A percentile compares a stretch with the other conserved stretches of the same genome.
Evolutionary conservation across 2,113 vertebrate species (phyloP).

Genomic region (Opisthocomus hoazin): DNA sequence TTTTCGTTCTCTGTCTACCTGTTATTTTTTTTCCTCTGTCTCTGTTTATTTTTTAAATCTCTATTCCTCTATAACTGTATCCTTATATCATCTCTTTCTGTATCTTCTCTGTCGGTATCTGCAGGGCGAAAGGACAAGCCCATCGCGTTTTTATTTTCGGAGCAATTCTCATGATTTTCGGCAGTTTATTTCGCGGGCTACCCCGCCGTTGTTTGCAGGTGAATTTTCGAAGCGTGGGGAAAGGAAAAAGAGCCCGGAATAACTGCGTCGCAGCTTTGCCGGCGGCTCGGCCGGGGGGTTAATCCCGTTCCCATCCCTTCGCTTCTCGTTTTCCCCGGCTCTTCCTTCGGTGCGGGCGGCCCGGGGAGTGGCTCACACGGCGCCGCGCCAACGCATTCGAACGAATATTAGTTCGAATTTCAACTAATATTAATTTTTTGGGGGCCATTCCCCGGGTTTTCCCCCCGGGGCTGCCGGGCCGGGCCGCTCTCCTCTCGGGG

Average conservation of each 20-base stretch:
- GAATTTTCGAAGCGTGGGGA: neutral
- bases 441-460: neutral
- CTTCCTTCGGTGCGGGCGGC: no score
- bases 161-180: neutral
- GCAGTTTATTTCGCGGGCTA: neutral
- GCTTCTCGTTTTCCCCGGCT: neutral
- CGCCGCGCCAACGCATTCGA: neutral
- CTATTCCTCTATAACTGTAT: accelerated
- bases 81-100: neutral
- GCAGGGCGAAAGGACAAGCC: neutral
- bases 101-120: neutral
- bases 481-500: neutral
- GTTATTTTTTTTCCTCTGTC: no score
- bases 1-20: neutral
- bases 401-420: no score
- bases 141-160: neutral
- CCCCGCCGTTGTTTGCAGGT: neutral
- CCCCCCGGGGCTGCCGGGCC: neutral
- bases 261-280: neutral
- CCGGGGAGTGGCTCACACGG: neutral
- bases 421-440: neutral
- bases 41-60: neutral
- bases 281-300: neutral
- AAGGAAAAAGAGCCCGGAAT: neutral
- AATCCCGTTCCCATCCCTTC: neutral